Evolutionary conservation across 2,113 vertebrate genomes (phyloP).

Genomic region (Macroglossus sobrinus): DNA sequence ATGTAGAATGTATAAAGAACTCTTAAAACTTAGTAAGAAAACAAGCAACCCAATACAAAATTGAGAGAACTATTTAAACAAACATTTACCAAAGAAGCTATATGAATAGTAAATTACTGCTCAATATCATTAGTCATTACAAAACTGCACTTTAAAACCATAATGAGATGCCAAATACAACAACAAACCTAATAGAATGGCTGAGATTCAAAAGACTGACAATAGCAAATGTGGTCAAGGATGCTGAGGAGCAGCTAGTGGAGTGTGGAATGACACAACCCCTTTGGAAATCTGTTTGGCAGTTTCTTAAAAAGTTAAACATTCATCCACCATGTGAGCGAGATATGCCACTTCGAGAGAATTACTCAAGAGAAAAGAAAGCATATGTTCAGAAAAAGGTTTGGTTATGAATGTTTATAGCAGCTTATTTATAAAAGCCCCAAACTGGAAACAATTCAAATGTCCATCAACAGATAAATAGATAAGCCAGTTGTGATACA

Average conservation of each 20-base stretch:
- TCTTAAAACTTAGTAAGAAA: not conserved
- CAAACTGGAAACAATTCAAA: not conserved
- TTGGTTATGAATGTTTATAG: not conserved
- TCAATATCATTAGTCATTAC: accelerated
- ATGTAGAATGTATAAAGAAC: not conserved
- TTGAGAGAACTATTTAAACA: accelerated
- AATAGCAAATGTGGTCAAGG: not conserved
- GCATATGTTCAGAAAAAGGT: no score
- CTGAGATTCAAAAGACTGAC: not conserved
- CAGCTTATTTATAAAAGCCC: not conserved
- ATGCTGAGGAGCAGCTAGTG: not conserved
- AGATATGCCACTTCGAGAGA: not conserved
- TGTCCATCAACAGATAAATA: not conserved
- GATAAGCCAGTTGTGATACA: not conserved
- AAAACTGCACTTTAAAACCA: not conserved
- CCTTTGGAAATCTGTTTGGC: not conserved
- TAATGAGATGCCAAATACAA: no score
- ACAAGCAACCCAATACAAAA: not conserved
- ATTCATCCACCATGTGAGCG: not conserved
- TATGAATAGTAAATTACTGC: not conserved
- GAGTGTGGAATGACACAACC: accelerated
- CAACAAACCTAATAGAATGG: no score
- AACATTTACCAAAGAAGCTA: not conserved
- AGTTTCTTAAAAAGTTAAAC: not conserved
- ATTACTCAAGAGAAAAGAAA: not conserved